Evolutionary conservation across 2,113 vertebrate genomes (phyloP), one percentile per base, ranked within the genome.

Genomic region (Pimephales promelas): DNA sequence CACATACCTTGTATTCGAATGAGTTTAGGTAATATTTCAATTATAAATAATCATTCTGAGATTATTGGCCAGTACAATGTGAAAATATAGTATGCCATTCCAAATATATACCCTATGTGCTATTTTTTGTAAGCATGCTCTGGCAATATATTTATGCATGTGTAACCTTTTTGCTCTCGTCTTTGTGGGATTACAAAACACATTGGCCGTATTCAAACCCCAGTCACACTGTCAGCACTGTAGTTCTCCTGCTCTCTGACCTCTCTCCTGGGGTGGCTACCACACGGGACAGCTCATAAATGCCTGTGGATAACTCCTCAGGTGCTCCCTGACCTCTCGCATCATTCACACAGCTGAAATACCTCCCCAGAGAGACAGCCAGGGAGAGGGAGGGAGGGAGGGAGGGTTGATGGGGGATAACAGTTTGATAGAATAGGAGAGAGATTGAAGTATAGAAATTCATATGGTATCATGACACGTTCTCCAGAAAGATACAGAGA

Each of bases 231-330:
- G 2, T 59, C 36, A 45, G 26, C 18, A 8, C 36, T 80, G 66
- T 47, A 20, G 26, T 43, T 26, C 61, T 40, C 28, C 72, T 76
- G 26, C 26, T 9, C 18, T 59, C 62, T 84, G 83, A 79, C 83
- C 75, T 28, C 49, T 61, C 83, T 26, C 34, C 24, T 36, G 83
- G 68, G 71, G 36, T n/a, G n/a, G 16, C 20, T 47, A 36, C 57
- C 36, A 76, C 61, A 2, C n/a, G 34, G 70, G 47, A 49, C 6
- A n/a, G 28, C 49, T 52, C 74, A 26, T 61, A 81, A 66, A 68
- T 75, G 85, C n/a, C 77, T 66, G 68, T 22, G n/a, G 75, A 59
- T 85, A 43, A 73, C 54, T 62, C 66, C 56, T 75, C 68, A 68
- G 34, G 81, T 83, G 76, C 57, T 61, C 26, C 78, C 82, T 45